phyloP scores from a whole-genome alignment of 2,113 vertebrate genomes.

The Peromyscus polionotus region DNA sequence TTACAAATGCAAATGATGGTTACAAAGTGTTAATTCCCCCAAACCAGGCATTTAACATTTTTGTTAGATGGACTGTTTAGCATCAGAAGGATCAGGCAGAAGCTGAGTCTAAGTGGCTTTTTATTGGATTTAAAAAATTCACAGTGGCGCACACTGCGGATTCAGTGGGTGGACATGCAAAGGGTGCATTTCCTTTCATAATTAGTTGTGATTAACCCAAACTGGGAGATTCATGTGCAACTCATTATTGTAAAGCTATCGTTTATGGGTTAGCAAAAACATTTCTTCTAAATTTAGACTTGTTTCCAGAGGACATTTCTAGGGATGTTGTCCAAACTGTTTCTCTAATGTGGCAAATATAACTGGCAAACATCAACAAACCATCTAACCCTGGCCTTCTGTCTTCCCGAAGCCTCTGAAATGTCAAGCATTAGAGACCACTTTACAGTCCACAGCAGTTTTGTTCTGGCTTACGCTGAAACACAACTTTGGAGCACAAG shows the following conservation, averaged over 20 bases:
- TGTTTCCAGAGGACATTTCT: slow-evolving; percentile 77
- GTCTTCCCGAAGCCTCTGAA: slow-evolving; percentile 67
- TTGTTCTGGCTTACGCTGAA: slow-evolving; percentile 71
- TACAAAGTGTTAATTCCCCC: slow-evolving; percentile 11
- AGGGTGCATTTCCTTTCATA: slow-evolving; percentile 49
- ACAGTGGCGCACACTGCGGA: background rate
- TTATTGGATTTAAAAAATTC: background rate
- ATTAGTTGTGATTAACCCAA: slow-evolving; percentile 55
- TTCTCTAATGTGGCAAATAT: slow-evolving; percentile 79
- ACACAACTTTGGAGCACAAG: slow-evolving; percentile 41
- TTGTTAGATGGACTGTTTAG: slow-evolving; percentile 21
- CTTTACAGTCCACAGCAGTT: slow-evolving; percentile 68
- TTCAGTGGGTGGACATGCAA: too few relatives aligned
- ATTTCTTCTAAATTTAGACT: slow-evolving; percentile 7
- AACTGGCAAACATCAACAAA: slow-evolving; percentile 77
- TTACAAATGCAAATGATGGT: slow-evolving; percentile 26
- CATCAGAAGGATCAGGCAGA: background rate
- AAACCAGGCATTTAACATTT: background rate
- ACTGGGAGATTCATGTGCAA: background rate
- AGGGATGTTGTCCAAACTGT: slow-evolving; percentile 66
- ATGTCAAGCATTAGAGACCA: slow-evolving; percentile 70
- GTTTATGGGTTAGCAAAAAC: slow-evolving; percentile 41
- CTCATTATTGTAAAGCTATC: background rate
- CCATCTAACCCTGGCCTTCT: slow-evolving; percentile 77
- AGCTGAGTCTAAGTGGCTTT: background rate